Base-by-base conservation (phyloP, 2,113 vertebrate species). In the Sisor rabdophorus region DNA sequence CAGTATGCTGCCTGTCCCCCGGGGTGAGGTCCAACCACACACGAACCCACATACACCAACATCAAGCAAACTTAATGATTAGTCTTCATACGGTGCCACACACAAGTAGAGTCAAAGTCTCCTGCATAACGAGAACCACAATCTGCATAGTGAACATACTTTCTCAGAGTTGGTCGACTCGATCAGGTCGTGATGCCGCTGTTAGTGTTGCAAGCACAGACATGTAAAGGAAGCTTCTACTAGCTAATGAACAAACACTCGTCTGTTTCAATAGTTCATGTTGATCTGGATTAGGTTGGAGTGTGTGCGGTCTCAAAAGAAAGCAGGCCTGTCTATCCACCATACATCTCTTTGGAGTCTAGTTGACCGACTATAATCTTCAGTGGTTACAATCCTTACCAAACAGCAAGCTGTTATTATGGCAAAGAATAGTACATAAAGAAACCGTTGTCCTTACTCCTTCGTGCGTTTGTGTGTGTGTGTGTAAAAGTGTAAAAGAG, bases 391-490 rank as follows among this genome's bases (percentile, higher is more conserved):
- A 64, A 7, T 44, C 71, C 67, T 47, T 19, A 40, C 50, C 28
- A 76, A 76, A 80, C 71, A 73, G 80, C 71, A 73, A 68, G 59
- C 84, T 83, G 73, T 89, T 83, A 81, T 84, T 84, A 85, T 36
- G 60, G 60, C 17, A 63, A 32, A 32, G 30, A 20, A 63, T 19
- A 36, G 10, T 36, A 10, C 56, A 36, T 36, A 36, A 65, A 24
- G n/a, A 32, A 6, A 30, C 50, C 16, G 48, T 15, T 44, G 2
- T 26, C 19, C n/a, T 11, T 55, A 22, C 26, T 13, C n/a, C 26
- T 20, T 56, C 9, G 40, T 44, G 40, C 10, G 30, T 22, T 32
- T 22, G 61, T 4, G 12, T 63, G 28, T 64, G 69, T 72, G 60
- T 67, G 50, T 76, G 67, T 70, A 69, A 73, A 73, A 55, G 50